Evolutionary conservation across 2,797 vertebrate genomes (phyloP).

Genomic region (Dallia pectoralis): DNA sequence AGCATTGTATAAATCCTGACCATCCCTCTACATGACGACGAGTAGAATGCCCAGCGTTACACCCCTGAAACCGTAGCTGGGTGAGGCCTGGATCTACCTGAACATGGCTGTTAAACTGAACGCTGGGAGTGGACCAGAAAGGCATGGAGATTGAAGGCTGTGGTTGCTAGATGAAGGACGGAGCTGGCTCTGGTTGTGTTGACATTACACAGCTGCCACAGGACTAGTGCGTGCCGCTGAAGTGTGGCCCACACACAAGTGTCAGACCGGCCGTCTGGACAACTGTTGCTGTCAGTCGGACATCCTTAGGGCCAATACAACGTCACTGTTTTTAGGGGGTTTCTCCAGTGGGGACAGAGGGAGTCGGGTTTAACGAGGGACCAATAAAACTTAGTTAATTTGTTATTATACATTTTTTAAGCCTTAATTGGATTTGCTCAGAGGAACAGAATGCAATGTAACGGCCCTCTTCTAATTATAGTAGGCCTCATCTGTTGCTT

Average conservation of each 20-base stretch:
- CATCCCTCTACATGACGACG: too few species aligned
- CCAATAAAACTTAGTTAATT: too few species aligned
- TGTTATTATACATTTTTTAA: too few species aligned
- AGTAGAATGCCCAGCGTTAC: neutral
- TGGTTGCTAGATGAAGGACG: slow-evolving; percentile 14
- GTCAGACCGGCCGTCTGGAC: neutral
- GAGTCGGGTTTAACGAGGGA: too few species aligned
- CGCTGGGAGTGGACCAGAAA: neutral
- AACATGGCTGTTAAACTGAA: neutral
- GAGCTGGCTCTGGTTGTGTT: slow-evolving; percentile 22
- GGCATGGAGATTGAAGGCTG: slow-evolving; percentile 11
- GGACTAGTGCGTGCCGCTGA: slow-evolving; percentile 23
- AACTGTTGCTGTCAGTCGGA: neutral
- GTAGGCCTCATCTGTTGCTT: neutral
- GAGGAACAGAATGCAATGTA: neutral
- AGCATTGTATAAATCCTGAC: too few species aligned
- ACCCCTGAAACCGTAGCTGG: neutral
- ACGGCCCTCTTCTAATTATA: neutral
- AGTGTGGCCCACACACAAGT: slow-evolving; percentile 8
- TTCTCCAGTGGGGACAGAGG: too few species aligned
- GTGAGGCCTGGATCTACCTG: neutral
- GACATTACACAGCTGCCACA: slow-evolving; percentile 37
- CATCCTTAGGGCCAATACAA: neutral
- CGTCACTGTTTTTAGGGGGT: too few species aligned
- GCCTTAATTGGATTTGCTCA: too few species aligned